Base-by-base conservation (phyloP, 2,888 invertebrate genomes). In the Microdon myrmicae region DNA sequence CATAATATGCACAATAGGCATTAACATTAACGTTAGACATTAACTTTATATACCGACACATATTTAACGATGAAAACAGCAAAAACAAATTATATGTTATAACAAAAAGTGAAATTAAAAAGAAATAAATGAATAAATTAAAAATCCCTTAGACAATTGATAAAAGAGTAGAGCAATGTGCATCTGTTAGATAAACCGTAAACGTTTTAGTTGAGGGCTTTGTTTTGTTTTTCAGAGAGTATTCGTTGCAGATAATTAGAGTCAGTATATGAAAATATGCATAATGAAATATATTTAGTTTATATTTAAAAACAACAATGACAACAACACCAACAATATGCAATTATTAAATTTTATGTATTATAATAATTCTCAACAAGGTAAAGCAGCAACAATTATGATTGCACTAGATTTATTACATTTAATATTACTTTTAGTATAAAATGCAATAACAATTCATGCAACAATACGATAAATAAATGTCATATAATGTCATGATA, bases 401-500 rank as follows among this genome's bases (percentile, higher is more conserved):
- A n/a, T n/a, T 51, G 19, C 45, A 34, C 28, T 53, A 51, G 61
- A 56, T 64, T 56, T 56, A 64, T 51, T 64, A 64, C 51, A 56
- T 56, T 56, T 64, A 61, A 49, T 61, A 61, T 45, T 61, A 49
- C 49, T 49, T 56, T 61, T 56, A 64, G 41, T 56, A 64, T 61
- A 34, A 49, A 51, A 55, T 55, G 56, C 55, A 61, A 45, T 49
- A 35, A 51, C 56, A 51, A 51, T 48, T n/a, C n/a, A 41, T 56
- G 12, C 10, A 34, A 28, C 49, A 45, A 51, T 60, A 23, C 43
- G 48, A 44, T 32, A 51, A 64, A 56, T 56, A 64, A 64, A 64
- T 56, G 61, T 64, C 61, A 56, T 56, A 56, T 56, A 56, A 56
- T 51, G 51, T 61, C 8, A 8, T 22, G 5, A 22, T 22, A 6